Evolutionary conservation across 1,140 invertebrate species (phyloP).

Genomic region (Drosophila athabasca): DNA sequence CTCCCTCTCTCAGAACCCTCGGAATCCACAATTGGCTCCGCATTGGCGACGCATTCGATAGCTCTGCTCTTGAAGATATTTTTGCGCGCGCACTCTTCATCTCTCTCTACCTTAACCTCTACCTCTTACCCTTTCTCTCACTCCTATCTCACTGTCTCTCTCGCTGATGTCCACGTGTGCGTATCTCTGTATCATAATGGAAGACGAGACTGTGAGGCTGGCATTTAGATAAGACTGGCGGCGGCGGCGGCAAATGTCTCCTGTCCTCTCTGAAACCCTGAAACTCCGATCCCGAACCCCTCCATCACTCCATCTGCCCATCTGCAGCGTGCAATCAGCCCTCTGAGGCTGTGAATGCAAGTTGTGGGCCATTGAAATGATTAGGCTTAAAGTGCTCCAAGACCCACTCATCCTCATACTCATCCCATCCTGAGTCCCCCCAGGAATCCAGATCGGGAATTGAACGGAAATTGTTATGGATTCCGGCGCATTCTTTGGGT

Average conservation of each 20-base stretch:
- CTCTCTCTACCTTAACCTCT: slow-evolving; percentile 12
- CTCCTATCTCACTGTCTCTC: no score
- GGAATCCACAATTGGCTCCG: slow-evolving; percentile 49
- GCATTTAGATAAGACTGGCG: slow-evolving; percentile 81
- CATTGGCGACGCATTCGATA: slow-evolving; percentile 71
- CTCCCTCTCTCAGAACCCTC: slow-evolving; percentile 9
- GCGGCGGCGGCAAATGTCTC: slow-evolving; percentile 40
- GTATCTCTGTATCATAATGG: slow-evolving; percentile 84
- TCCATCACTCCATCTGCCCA: slow-evolving; percentile 19
- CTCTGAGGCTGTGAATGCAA: slow-evolving; percentile 39
- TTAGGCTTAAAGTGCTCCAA: slow-evolving; percentile 71
- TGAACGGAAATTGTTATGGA: slow-evolving; percentile 21
- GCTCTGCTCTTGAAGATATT: slow-evolving; percentile 59
- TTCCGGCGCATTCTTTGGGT: slow-evolving; percentile 15
- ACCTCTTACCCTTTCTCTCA: background rate
- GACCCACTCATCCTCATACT: no score
- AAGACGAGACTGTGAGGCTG: slow-evolving; percentile 84
- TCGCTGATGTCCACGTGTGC: slow-evolving; percentile 59
- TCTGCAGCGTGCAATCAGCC: slow-evolving; percentile 5
- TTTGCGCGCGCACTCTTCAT: slow-evolving; percentile 21
- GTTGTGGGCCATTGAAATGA: slow-evolving; percentile 70
- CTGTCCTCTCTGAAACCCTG: slow-evolving; percentile 6
- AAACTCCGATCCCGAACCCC: background rate
- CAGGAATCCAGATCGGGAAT: slow-evolving; percentile 18
- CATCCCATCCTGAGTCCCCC: no score